Percentiles rank a stretch among this genome's conserved stretches.
Evolutionary conservation across 2,797 vertebrate species (phyloP).

Genomic region (Nannoperca australis): DNA sequence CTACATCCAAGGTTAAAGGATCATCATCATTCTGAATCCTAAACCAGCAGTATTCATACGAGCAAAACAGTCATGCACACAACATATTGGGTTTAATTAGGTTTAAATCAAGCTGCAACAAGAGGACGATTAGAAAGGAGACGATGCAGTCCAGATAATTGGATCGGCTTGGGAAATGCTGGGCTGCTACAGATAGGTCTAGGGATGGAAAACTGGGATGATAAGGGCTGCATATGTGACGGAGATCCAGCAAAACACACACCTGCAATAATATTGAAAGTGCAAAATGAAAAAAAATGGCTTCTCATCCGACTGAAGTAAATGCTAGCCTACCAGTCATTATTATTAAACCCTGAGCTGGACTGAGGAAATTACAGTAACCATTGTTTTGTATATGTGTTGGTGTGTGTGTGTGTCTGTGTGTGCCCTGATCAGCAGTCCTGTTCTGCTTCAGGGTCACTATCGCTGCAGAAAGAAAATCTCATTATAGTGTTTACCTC

Average conservation of each 20-base stretch:
- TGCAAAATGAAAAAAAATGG: not conserved
- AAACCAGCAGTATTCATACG: not conserved
- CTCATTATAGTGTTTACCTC: slow-evolving; percentile 42
- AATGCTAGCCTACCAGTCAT: not conserved
- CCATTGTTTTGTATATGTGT: slow-evolving; percentile 2
- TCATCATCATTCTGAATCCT: not conserved
- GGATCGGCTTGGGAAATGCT: slow-evolving; percentile 13
- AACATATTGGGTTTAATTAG: too few species aligned
- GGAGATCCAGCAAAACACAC: not conserved
- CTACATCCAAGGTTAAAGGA: slow-evolving; percentile 21
- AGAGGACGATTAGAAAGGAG: slow-evolving; percentile 14
- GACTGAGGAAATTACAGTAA: not conserved
- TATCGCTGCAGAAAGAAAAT: slow-evolving; percentile 46
- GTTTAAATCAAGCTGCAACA: slow-evolving; percentile 16
- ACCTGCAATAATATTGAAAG: not conserved
- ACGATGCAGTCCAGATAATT: slow-evolving; percentile 13
- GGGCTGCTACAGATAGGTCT: slow-evolving; percentile 7
- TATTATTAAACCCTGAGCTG: not conserved
- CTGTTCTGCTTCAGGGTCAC: slow-evolving; percentile 36
- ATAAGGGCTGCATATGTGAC: slow-evolving; percentile 1
- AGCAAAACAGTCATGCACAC: not conserved
- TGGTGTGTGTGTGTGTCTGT: slow-evolving; percentile 19
- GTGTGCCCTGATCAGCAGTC: slow-evolving; percentile 15
- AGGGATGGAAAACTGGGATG: slow-evolving; percentile 18
- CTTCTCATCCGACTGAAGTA: not conserved